Base-by-base conservation (phyloP, 2,113 vertebrate species). In the Oreochromis niloticus region DNA sequence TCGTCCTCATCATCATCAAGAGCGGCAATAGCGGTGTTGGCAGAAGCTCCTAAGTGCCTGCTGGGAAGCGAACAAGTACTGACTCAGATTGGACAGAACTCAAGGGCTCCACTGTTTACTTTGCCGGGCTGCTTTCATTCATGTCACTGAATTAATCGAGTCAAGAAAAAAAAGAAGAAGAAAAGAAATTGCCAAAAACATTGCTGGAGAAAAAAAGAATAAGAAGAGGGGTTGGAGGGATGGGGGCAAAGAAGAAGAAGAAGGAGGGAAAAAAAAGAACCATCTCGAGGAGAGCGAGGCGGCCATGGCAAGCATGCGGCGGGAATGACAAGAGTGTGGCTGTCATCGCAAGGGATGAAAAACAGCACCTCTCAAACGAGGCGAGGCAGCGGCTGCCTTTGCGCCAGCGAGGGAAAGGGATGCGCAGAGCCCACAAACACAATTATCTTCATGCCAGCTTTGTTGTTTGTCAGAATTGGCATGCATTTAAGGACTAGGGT, bases 361-460 rank as follows among this genome's bases (percentile, higher is more conserved):
- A 95, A 95, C 91, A 85, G 92, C 93, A 85, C 85, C 94, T 94
- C 91, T 94, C 84, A 94, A 90, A 94, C 78, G 75, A 93, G 91
- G 89, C 83, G 92, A 92, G 91, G 92, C 88, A 56, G 90, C 80
- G 85, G 88, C 86, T 46, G 91, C 91, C 90, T 91, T 86, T 71
- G 80, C 73, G 86, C 88, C 82, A 89, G 82, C 54, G 50, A 88
- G 91, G 90, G 86, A 93, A 87, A 75, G 83, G 89, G 91, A 92
- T 87, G 83, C 87, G 36, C 87, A 36, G 87, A 85, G 87, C 90
- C 83, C 93, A 91, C 92, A 93, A 93, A 94, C 85, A 81, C 91
- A 94, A 95, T 96, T 95, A 95, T 95, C 89, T 84, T 83, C 88
- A 89, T 73, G 93, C 91, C 93, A 94, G 92, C 94, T 94, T 93